phyloP scores from a whole-genome alignment of 2,113 vertebrate species.

The Hippocampus abdominalis region DNA sequence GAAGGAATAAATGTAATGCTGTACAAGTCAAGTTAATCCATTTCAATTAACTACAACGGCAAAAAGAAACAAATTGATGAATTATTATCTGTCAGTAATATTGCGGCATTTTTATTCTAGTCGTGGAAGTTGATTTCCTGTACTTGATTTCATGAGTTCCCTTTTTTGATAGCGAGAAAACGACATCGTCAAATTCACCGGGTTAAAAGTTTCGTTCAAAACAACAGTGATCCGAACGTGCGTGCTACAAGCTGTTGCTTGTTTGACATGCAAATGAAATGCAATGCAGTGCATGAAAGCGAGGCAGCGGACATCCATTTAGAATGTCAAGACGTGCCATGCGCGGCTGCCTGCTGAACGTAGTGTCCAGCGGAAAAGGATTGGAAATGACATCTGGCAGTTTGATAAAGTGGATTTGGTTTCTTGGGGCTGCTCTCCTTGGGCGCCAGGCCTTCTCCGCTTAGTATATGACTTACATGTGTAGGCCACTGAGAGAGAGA shows the following conservation, averaged over 20 bases:
- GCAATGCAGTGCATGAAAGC: neutral
- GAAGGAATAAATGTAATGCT: neutral
- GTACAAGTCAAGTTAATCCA: too few species aligned
- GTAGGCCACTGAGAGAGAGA: slow-evolving; percentile 64
- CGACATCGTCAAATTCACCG: neutral
- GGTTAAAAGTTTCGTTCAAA: neutral
- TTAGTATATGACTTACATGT: slow-evolving; percentile 91
- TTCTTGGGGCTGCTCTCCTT: slow-evolving; percentile 82
- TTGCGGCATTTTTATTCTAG: neutral
- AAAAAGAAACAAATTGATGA: neutral
- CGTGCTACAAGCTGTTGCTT: neutral
- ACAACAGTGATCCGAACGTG: neutral
- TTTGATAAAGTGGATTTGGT: slow-evolving; percentile 91
- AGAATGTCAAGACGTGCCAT: slow-evolving; percentile 10
- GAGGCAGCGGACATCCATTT: slow-evolving; percentile 13
- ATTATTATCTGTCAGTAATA: neutral
- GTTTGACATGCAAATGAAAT: slow-evolving; percentile 1
- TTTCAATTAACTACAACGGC: neutral
- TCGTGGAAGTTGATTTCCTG: neutral
- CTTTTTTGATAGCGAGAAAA: neutral
- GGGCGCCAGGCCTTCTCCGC: slow-evolving; percentile 84
- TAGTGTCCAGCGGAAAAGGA: slow-evolving; percentile 54
- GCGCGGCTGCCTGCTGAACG: slow-evolving; percentile 50
- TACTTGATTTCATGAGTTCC: neutral
- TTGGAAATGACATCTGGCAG: slow-evolving; percentile 84